phyloP scores from a whole-genome alignment of 2,888 invertebrate genomes.

The Doris montereyensis region DNA sequence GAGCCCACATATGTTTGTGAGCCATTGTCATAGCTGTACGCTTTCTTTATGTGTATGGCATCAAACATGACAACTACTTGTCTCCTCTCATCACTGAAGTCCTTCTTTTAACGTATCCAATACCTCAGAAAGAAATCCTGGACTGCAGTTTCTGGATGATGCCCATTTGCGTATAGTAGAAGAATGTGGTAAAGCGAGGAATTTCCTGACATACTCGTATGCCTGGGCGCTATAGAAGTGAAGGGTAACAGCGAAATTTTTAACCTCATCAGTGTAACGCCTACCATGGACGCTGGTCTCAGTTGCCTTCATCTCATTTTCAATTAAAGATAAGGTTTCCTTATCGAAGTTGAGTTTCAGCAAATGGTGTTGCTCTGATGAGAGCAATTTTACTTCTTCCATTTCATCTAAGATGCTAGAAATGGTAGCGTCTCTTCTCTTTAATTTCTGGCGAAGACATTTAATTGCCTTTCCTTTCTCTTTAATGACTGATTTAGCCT shows the following conservation, averaged over 20 bases:
- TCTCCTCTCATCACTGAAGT: background rate
- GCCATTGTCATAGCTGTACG: conserved; percentile 7
- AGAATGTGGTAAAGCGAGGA: conserved; percentile 10
- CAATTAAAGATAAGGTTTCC: conserved; percentile 12
- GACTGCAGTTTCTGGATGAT: conserved; percentile 15
- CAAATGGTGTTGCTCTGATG: background rate
- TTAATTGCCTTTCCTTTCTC: conserved; percentile 10
- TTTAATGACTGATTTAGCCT: background rate
- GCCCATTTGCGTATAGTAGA: conserved; percentile 26
- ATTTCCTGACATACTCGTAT: conserved; percentile 19
- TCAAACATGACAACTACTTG: conserved; percentile 25
- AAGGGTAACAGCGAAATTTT: no score
- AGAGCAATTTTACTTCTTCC: background rate
- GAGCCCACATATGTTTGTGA: no score
- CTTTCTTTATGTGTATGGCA: background rate
- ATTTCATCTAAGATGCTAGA: background rate
- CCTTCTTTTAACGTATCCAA: no score
- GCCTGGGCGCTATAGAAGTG: conserved; percentile 22
- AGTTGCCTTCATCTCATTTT: conserved; percentile 1
- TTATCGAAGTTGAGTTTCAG: background rate
- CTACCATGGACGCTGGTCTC: background rate
- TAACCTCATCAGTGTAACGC: no score
- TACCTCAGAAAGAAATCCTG: no score
- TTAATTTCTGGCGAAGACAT: background rate
- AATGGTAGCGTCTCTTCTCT: conserved; percentile 13